Percentiles rank a stretch among this genome's conserved stretches.
Evolutionary conservation across 1,140 invertebrate species (phyloP).

Genomic region (Carposina sasakii): DNA sequence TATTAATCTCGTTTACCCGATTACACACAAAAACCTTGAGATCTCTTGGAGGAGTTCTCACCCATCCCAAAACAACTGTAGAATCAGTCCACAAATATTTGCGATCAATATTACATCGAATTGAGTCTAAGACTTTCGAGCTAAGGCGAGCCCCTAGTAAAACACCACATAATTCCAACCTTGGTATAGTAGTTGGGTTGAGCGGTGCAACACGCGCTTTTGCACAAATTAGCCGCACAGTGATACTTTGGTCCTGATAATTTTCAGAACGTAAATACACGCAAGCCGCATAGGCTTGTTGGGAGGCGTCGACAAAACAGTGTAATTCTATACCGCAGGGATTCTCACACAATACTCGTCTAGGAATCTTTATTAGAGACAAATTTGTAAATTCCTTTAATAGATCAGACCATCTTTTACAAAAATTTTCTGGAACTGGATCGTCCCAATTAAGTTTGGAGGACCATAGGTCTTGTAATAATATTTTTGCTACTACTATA

Average conservation of each 20-base stretch:
- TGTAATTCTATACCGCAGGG: too few relatives aligned
- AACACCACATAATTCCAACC: slow-evolving; percentile 7
- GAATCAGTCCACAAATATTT: slow-evolving; percentile 14
- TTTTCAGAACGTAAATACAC: not conserved
- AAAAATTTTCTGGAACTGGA: slow-evolving; percentile 1
- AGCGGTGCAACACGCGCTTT: slow-evolving; percentile 9
- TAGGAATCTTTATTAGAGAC: slow-evolving; percentile 1
- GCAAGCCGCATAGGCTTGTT: slow-evolving; percentile 1
- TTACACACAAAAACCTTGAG: slow-evolving; percentile 18
- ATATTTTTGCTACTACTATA: slow-evolving; percentile 16
- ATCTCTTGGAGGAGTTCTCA: not conserved
- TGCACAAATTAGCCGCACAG: not conserved
- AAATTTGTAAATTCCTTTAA: slow-evolving; percentile 2
- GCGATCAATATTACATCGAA: not conserved
- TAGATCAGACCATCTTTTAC: not conserved
- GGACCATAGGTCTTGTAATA: slow-evolving; percentile 19
- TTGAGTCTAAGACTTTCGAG: not conserved
- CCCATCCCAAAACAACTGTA: slow-evolving; percentile 14
- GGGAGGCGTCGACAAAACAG: not conserved
- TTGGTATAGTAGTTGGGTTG: slow-evolving; percentile 8
- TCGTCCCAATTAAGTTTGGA: slow-evolving; percentile 20
- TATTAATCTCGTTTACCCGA: slow-evolving; percentile 14
- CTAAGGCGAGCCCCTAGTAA: not conserved
- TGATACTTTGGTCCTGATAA: not conserved
- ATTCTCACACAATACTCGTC: too few relatives aligned